Base-by-base conservation (phyloP, 37 sponge, comb jelly and placozoan genomes). In the Tethya wilhelma region DNA sequence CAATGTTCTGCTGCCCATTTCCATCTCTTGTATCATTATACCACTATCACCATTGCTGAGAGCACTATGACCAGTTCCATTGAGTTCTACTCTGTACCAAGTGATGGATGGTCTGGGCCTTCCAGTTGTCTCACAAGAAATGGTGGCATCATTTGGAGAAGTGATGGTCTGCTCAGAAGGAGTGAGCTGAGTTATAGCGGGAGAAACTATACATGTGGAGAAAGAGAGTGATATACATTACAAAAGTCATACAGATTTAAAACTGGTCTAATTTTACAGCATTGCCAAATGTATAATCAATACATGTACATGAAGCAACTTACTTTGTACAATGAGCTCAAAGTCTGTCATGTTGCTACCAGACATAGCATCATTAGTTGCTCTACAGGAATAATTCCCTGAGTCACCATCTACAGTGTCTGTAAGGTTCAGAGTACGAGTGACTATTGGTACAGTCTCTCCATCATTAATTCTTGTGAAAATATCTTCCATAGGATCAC, bases 41-140 rank as follows among this genome's bases (percentile, higher is more conserved):
- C n/a, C n/a, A n/a, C n/a, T n/a, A n/a, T n/a, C n/a, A n/a, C n/a
- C n/a, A n/a, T n/a, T n/a, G n/a, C n/a, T n/a, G n/a, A n/a, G n/a
- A n/a, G n/a, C n/a, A n/a, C n/a, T n/a, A n/a, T n/a, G n/a, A n/a
- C n/a, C n/a, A n/a, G n/a, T n/a, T n/a, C n/a, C n/a, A n/a, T n/a
- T n/a, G n/a, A n/a, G n/a, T n/a, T n/a, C n/a, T n/a, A n/a, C n/a
- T n/a, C n/a, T 71, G 60, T 69, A 77, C 91, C 87, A 91, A 12
- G 38, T 62, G 56, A 91, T 86, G 64, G 19, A 31, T 12, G 93
- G 93, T 34, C 77, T 63, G 30, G 93, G 93, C 46, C 74, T 79
- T 67, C 88, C 93, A 69, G 64, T 80, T 38, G 81, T 85, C 19
- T 6, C 75, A 44, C 93, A 92, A 38, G 38, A 40, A 34, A 91